Evolutionary conservation across 2,888 invertebrate genomes (phyloP).

Genomic region (Heteromyza rotundicornis): DNA sequence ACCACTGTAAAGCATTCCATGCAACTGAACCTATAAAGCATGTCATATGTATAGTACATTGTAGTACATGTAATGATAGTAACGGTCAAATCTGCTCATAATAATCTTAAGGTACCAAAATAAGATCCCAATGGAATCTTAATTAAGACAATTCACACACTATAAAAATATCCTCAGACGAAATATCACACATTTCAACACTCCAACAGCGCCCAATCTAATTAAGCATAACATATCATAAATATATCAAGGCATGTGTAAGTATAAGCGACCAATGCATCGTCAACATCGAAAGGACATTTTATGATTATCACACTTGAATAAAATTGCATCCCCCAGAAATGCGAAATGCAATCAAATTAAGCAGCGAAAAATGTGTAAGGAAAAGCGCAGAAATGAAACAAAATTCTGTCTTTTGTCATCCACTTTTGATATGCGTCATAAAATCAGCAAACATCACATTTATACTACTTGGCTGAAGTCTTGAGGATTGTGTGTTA

Average conservation of each 20-base stretch:
- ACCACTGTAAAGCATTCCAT: too few relatives aligned
- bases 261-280: neutral
- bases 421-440: conserved; percentile 38
- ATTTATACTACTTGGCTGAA: conserved; percentile 13
- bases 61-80: too few relatives aligned
- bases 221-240: neutral
- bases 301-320: conserved; percentile 31
- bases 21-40: too few relatives aligned
- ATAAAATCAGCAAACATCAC: conserved; percentile 38
- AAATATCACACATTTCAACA: too few relatives aligned
- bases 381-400: neutral
- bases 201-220: neutral
- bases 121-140: too few relatives aligned
- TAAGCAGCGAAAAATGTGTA: conserved; percentile 1
- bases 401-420: conserved; percentile 26
- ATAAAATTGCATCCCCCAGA: conserved; percentile 29
- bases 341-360: conserved; percentile 28
- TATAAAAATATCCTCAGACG: neutral
- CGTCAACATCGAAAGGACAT: neutral
- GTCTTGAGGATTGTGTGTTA: conserved; percentile 7
- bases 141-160: neutral
- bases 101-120: too few relatives aligned
- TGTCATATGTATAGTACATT: too few relatives aligned
- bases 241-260: neutral
- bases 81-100: too few relatives aligned